phyloP scores from a whole-genome alignment of 1,140 invertebrate species.

The Coelopa frigida region DNA sequence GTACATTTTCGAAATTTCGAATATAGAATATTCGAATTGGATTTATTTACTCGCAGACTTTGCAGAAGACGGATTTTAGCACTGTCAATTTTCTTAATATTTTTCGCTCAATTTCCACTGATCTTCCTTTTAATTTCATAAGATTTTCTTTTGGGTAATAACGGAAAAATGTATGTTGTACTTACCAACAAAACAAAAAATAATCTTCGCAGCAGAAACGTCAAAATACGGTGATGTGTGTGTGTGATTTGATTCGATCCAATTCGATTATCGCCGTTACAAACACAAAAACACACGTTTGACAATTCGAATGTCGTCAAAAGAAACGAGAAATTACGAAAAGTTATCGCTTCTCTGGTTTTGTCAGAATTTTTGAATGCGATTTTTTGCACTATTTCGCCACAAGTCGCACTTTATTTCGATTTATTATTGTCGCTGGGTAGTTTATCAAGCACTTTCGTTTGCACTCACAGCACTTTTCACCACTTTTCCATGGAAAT shows the following conservation, averaged over 20 bases:
- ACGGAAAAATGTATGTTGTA: too few species aligned
- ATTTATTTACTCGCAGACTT: too few species aligned
- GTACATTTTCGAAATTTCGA: too few species aligned
- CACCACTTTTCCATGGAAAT: slow-evolving; percentile 37
- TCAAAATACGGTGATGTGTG: background rate
- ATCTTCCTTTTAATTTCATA: too few species aligned
- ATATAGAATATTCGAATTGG: too few species aligned
- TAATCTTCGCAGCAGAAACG: background rate
- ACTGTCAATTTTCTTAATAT: too few species aligned
- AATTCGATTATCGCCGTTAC: too few species aligned
- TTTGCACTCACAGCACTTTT: slow-evolving; percentile 35
- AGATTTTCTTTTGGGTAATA: too few species aligned
- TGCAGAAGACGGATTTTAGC: too few species aligned
- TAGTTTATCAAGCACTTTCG: slow-evolving; percentile 24
- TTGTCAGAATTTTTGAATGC: slow-evolving; percentile 7
- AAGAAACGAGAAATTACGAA: slow-evolving; percentile 8
- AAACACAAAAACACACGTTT: too few species aligned
- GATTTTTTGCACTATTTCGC: slow-evolving; percentile 19
- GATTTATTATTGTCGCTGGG: slow-evolving; percentile 25
- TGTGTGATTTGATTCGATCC: slow-evolving; percentile 5
- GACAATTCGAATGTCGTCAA: slow-evolving; percentile 12
- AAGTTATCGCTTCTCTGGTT: slow-evolving; percentile 13
- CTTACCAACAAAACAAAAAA: slow-evolving; percentile 3
- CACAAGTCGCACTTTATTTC: slow-evolving; percentile 25
- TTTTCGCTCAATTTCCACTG: background rate